A percentile compares a stretch with the other conserved stretches of the same genome.
Evolutionary conservation across 1,140 invertebrate species (phyloP).

Genomic region (Metopolophium dirhodum): DNA sequence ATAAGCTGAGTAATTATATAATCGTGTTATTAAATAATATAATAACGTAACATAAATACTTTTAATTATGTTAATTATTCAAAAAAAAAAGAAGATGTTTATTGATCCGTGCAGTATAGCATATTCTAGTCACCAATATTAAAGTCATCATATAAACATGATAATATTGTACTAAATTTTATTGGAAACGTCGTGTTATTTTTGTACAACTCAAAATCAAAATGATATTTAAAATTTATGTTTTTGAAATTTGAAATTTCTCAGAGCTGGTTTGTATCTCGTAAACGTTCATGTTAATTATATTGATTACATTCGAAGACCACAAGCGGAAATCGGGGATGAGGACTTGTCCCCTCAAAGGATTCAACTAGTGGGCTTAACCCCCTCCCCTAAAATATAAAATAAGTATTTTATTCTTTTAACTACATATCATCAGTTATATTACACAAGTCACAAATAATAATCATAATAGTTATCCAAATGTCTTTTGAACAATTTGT

Average conservation of each 20-base stretch:
- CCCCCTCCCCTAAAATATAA: neutral
- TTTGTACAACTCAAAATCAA: neutral
- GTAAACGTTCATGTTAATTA: neutral
- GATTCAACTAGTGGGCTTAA: neutral
- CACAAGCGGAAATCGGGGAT: neutral
- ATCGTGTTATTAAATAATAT: constrained; percentile 8
- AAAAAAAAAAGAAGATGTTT: neutral
- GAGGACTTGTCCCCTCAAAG: neutral
- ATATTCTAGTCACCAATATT: neutral
- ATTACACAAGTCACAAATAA: neutral
- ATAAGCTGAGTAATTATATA: neutral
- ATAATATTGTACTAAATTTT: neutral
- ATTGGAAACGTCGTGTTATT: neutral
- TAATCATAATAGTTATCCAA: neutral
- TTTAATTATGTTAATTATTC: constrained; percentile 2
- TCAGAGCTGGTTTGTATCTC: neutral
- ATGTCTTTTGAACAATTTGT: neutral
- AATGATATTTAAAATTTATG: neutral
- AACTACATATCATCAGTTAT: neutral
- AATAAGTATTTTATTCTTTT: neutral
- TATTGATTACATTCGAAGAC: neutral
- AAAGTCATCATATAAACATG: neutral
- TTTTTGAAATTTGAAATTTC: neutral
- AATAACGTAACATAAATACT: neutral
- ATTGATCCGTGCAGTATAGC: neutral